Conservation (phyloP, 1,140 invertebrate genomes). For the Drosophila hydei region DNA sequence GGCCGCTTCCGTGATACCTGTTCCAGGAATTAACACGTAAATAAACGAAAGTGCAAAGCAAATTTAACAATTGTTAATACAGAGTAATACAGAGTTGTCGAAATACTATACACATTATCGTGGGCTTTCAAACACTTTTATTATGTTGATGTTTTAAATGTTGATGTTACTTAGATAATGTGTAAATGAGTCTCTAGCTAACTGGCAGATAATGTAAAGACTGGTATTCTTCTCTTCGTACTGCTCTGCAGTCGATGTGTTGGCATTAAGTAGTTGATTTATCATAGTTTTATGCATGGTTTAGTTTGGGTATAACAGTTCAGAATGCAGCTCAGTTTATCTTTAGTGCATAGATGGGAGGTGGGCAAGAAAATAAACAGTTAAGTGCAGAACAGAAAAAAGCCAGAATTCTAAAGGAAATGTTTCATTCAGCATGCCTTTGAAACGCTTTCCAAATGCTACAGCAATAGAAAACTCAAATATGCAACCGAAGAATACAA, state of each 20-base stretch:
- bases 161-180: conserved; percentile 23
- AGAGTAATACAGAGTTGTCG: conserved; percentile 2
- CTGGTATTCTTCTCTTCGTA: neutral
- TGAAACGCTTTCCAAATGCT: conserved; percentile 37
- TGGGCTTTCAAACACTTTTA: conserved; percentile 9
- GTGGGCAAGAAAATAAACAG: conserved; percentile 6
- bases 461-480: conserved; percentile 35
- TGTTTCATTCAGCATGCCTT: conserved; percentile 32
- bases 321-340: conserved; percentile 54
- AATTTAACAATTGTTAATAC: conserved; percentile 6
- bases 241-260: too few species aligned
- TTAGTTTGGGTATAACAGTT: conserved; percentile 9
- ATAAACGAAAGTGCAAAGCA: conserved; percentile 28
- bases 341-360: conserved; percentile 14
- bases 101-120: conserved; percentile 14
- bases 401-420: conserved; percentile 55
- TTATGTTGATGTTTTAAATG: conserved; percentile 22
- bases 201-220: conserved; percentile 3
- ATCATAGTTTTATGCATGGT: conserved; percentile 17
- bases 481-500: conserved; percentile 46
- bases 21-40: conserved; percentile 14
- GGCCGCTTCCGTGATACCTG: conserved; percentile 84
- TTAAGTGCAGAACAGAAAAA: conserved; percentile 66
- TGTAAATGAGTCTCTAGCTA: conserved; percentile 31
- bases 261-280: conserved; percentile 21